Conservation (phyloP, 2,113 vertebrate genomes). For the Prochilodus magdalenae region DNA sequence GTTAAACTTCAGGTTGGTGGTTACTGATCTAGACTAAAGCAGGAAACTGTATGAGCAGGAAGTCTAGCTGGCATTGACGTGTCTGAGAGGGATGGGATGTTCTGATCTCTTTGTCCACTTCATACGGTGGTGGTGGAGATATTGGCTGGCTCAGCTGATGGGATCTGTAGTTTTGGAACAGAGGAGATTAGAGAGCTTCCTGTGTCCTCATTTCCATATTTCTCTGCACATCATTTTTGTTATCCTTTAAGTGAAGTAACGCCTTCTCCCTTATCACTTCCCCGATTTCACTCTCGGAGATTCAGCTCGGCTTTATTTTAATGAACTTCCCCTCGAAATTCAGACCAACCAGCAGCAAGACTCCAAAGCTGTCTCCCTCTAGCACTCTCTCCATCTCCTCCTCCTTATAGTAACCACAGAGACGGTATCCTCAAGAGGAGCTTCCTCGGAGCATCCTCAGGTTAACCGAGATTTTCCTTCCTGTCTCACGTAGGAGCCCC, state of each 20-base stretch:
- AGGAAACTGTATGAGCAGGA: background rate
- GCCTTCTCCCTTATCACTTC: conserved; percentile 54
- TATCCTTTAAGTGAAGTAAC: conserved; percentile 46
- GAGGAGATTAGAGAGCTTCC: conserved; percentile 36
- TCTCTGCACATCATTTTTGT: conserved; percentile 41
- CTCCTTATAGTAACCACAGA: background rate
- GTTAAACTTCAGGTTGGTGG: background rate
- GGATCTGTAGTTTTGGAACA: conserved; percentile 15
- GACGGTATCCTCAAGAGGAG: too few relatives aligned
- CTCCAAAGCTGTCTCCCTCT: conserved; percentile 20
- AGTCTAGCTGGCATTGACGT: background rate
- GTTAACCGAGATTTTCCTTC: conserved; percentile 21
- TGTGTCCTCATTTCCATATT: conserved; percentile 34
- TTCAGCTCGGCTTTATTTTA: conserved; percentile 43
- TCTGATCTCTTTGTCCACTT: background rate
- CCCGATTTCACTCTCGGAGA: conserved; percentile 56
- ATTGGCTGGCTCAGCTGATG: conserved; percentile 1
- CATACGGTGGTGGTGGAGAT: conserved; percentile 13
- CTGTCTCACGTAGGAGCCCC: conserved; percentile 1
- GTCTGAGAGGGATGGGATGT: conserved; percentile 5
- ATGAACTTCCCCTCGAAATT: conserved; percentile 54
- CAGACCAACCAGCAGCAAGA: conserved; percentile 38
- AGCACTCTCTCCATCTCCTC: background rate
- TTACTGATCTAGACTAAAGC: conserved; percentile 4
- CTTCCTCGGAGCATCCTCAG: background rate